These are phyloP conservation scores for Carassius gibelio DNA, from an alignment of 2,113 vertebrate genomes.

Conservation along the genomic window DNA sequence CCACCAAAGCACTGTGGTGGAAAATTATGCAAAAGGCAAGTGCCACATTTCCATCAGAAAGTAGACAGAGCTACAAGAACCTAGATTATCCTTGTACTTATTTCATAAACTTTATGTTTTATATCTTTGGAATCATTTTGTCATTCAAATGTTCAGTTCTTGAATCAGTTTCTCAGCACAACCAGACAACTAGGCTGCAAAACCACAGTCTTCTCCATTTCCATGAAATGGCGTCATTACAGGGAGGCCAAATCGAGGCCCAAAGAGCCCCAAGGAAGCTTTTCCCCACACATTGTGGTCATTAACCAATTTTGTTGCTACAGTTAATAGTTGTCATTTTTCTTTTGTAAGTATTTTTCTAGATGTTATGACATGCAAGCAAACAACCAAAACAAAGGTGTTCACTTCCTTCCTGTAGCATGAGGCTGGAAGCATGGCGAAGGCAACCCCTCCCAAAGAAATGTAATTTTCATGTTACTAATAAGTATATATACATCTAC, in stretches of 20 bases:
- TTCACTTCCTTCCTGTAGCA: too few relatives aligned
- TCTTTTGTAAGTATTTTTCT: too few relatives aligned
- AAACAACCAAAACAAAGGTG: too few relatives aligned
- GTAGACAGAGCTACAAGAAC: background rate
- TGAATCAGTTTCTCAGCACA: background rate
- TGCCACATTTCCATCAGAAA: background rate
- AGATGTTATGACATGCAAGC: too few relatives aligned
- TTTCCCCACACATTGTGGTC: background rate
- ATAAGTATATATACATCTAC: too few relatives aligned
- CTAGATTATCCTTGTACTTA: background rate
- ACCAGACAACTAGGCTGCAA: background rate
- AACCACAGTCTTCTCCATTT: constrained; percentile 19
- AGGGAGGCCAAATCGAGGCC: background rate
- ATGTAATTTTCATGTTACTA: too few relatives aligned
- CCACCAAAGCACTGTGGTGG: background rate
- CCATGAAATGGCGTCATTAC: constrained; percentile 19
- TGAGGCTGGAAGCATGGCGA: too few relatives aligned
- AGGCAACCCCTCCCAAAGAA: too few relatives aligned
- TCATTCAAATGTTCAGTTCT: background rate
- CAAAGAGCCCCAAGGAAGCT: constrained; percentile 4
- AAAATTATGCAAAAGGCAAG: background rate
- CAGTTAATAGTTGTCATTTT: too few relatives aligned
- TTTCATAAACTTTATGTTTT: background rate
- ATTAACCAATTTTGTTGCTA: background rate
- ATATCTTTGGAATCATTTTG: background rate